Evolutionary conservation across 2,888 invertebrate species (phyloP), one percentile per base, ranked within the genome.

Genomic region (Tachina grossa): DNA sequence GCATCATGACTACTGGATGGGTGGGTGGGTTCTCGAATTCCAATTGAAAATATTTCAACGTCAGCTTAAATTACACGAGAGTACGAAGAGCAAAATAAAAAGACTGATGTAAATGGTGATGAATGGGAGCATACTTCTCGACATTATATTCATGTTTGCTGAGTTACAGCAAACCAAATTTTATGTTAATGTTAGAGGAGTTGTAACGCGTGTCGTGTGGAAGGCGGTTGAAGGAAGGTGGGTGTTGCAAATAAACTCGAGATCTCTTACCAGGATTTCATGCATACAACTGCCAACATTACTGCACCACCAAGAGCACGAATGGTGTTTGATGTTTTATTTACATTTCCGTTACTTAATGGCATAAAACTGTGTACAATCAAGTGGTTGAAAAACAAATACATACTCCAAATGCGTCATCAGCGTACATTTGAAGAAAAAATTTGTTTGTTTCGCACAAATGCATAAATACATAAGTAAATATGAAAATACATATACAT

Each of bases 341-440:
- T 88, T 88, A 88, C 88, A 87, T 87, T 87, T 87, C 87, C 87
- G 86, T 84, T 83, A 76, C 86, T 87, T 82, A 86, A 87, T 85
- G 79, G 83, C 75, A 84, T 84, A 84, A 76, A 82, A 84, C 51
- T 77, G 80, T 71, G 66, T 74, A 75, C 72, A 69, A 77, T 87
- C 74, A 84, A 86, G 84, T 82, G 82, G 49, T 59, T 63, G 59
- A 78, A 68, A 63, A 82, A 66, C 71, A 81, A 86, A 31, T 31
- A 31, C 31, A 31, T 31, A 31, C 31, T 2, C 31, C 31, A 31
- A 31, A 81, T 22, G 9, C 51, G 19, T 75, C 55, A 75, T 53
- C 66, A 22, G 2, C 55, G 13, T 68, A 74, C 72, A 82, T 22
- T 41, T 51, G 19, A 5, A 82, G 69, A 79, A 68, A 78, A 11